Conservation (phyloP, 2,888 invertebrate species). For the Ectropis crepuscularia region DNA sequence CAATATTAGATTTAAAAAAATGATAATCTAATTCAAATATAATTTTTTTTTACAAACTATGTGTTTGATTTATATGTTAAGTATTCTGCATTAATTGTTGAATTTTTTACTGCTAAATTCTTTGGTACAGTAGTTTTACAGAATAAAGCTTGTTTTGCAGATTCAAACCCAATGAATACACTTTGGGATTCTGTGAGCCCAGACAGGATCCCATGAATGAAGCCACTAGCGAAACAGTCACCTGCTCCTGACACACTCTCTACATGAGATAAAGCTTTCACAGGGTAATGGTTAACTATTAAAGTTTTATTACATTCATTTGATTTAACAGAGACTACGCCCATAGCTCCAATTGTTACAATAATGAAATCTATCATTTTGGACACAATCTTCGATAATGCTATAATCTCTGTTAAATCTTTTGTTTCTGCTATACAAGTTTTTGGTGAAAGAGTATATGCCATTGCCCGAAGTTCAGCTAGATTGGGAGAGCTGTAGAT, state of each 20-base stretch:
- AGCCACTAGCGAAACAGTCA: constrained; percentile 90
- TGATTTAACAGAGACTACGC: constrained; percentile 78
- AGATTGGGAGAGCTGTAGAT: constrained; percentile 92
- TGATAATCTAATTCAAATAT: not conserved
- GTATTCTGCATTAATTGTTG: constrained; percentile 19
- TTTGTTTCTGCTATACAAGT: constrained; percentile 43
- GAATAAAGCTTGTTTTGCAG: constrained; percentile 85
- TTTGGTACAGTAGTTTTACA: constrained; percentile 85
- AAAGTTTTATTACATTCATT: constrained; percentile 29
- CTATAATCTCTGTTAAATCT: constrained; percentile 57
- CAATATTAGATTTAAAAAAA: not conserved
- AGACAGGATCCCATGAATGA: constrained; percentile 86
- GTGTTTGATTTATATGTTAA: constrained; percentile 18
- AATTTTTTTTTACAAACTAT: not conserved
- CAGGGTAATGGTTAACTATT: constrained; percentile 66
- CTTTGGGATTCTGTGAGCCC: constrained; percentile 84
- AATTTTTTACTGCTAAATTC: constrained; percentile 42
- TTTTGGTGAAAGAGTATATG: constrained; percentile 71
- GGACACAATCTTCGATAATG: constrained; percentile 69
- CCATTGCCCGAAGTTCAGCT: constrained; percentile 89
- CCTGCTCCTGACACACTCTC: constrained; percentile 93
- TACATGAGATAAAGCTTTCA: constrained; percentile 68
- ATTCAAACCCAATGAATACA: constrained; percentile 85
- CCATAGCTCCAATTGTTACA: constrained; percentile 86
- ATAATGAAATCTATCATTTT: constrained; percentile 83